Base-by-base conservation (phyloP, 2,888 invertebrate genomes). In the Camponotus fellah region DNA sequence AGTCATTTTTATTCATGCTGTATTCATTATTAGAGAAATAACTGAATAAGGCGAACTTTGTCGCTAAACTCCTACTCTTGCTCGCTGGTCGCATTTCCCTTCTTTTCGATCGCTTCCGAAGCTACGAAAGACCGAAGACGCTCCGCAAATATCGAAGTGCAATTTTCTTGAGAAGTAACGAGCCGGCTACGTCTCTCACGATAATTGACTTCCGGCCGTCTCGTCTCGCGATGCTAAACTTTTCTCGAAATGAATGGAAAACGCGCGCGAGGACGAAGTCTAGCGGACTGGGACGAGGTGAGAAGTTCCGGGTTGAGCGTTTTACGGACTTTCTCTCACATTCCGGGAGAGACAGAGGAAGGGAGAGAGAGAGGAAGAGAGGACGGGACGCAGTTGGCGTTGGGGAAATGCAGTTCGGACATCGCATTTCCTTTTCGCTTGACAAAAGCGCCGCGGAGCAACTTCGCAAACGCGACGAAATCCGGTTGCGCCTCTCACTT, bases 171-270 rank as follows among this genome's bases (percentile, higher is more conserved):
- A 64, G 58, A 21, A 81, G 72, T 40, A 74, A 84, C 72, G 82
- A 69, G 75, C 68, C 82, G 56, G 62, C 69, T 60, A 34, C 58
- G 81, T 62, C 69, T 80, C 83, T 76, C 40, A 56, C 82, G 74
- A 81, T 85, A 89, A 89, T 89, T 83, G 85, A 88, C 86, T 89
- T 89, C 88, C 88, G 86, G 40, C 65, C 74, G 76, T 75, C 77
- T 77, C 77, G 74, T 53, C 83, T 66, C 64, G 83, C 40, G 81
- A 60, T 64, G 81, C 60, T 64, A 87, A 89, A 89, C 86, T 89
- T 89, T 82, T 79, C 86, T 69, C 77, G 62, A 66, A 82, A 84
- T 65, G 83, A 84, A 83, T 75, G 37, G n/a, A 82, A 53, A 65
- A 81, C 62, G 68, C 34, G 37, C 79, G 76, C 49, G 58, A 74